Conservation (phyloP, 2,113 vertebrate species). For the Camelus dromedarius region DNA sequence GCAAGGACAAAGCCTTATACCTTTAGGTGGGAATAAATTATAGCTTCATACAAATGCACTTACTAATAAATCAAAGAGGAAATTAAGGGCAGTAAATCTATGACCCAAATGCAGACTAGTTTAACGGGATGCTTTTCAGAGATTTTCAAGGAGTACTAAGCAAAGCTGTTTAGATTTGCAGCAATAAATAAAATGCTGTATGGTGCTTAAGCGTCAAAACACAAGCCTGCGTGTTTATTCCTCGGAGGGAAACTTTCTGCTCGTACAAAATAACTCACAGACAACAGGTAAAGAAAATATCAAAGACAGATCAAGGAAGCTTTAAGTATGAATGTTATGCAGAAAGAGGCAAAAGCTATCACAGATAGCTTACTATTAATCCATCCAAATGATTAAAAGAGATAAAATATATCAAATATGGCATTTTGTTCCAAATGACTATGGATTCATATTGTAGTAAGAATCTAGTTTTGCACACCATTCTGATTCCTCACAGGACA, state of each 20-base stretch:
- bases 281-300: neutral
- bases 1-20: slow-evolving; percentile 52
- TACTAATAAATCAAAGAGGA: slow-evolving; percentile 68
- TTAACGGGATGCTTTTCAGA: slow-evolving; percentile 56
- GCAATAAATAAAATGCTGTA: slow-evolving; percentile 46
- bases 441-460: neutral
- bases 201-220: slow-evolving; percentile 21
- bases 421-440: neutral
- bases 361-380: neutral
- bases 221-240: neutral
- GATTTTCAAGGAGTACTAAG: slow-evolving; percentile 54
- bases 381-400: slow-evolving; percentile 12
- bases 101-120: slow-evolving; percentile 44
- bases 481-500: slow-evolving; percentile 48
- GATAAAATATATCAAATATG: neutral
- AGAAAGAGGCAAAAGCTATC: neutral
- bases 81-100: slow-evolving; percentile 70
- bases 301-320: slow-evolving; percentile 15
- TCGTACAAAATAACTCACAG: slow-evolving; percentile 27
- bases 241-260: slow-evolving; percentile 3
- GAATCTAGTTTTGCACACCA: neutral
- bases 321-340: slow-evolving; percentile 34
- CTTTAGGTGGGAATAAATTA: slow-evolving; percentile 54
- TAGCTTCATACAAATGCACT: slow-evolving; percentile 56
- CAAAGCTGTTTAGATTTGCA: slow-evolving; percentile 55